Conservation (phyloP, 1,140 invertebrate species). For the Drosophila littoralis region DNA sequence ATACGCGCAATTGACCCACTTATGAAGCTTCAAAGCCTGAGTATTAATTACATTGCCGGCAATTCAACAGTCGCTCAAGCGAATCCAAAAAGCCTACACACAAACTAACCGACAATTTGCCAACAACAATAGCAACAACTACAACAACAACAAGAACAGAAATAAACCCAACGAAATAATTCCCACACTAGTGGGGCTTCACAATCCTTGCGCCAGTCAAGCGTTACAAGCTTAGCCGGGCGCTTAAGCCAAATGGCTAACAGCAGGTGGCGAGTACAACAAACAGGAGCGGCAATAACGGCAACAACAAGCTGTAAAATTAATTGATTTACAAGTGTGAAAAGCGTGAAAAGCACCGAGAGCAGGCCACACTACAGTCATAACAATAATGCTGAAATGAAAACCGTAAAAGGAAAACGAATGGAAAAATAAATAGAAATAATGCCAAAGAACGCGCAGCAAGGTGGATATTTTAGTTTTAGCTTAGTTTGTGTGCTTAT, state of each 20-base stretch:
- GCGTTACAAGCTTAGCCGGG: slow-evolving; percentile 60
- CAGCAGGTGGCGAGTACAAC: slow-evolving; percentile 52
- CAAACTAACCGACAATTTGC: slow-evolving; percentile 46
- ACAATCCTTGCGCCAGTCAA: slow-evolving; percentile 63
- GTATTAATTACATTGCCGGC: slow-evolving; percentile 73
- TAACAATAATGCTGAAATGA: slow-evolving; percentile 41
- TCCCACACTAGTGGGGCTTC: slow-evolving; percentile 70
- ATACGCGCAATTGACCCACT: slow-evolving; percentile 42
- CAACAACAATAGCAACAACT: slow-evolving; percentile 18
- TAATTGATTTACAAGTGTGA: slow-evolving; percentile 82
- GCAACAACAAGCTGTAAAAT: slow-evolving; percentile 62
- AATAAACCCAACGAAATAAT: slow-evolving; percentile 53
- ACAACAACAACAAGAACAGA: slow-evolving; percentile 42
- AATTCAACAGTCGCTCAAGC: slow-evolving; percentile 68
- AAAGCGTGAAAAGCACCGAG: slow-evolving; percentile 52
- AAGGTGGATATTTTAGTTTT: slow-evolving; percentile 45
- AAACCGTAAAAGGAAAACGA: slow-evolving; percentile 11
- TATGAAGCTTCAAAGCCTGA: slow-evolving; percentile 36
- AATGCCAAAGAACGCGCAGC: slow-evolving; percentile 29
- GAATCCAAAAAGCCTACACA: slow-evolving; percentile 64
- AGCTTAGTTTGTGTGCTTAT: slow-evolving; percentile 46
- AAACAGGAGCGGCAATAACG: slow-evolving; percentile 14
- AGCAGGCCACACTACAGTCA: slow-evolving; percentile 27
- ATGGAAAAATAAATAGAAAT: slow-evolving; percentile 38
- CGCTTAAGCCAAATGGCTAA: slow-evolving; percentile 77